These are phyloP conservation scores for Cephus pygmeus DNA, from an alignment of 2,888 invertebrate species.

Conservation along the genomic window DNA sequence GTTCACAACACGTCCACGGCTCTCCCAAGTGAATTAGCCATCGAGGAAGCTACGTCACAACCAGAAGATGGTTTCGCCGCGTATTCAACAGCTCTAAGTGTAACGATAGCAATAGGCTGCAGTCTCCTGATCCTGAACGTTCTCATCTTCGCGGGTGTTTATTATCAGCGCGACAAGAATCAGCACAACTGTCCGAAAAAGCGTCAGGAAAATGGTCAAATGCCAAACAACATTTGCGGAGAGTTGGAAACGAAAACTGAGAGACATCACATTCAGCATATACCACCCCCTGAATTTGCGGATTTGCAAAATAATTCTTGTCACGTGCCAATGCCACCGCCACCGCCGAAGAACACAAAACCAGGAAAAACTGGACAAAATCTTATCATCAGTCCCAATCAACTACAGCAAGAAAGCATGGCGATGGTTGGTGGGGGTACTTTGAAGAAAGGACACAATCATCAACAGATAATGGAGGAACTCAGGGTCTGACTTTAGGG, in stretches of 20 bases:
- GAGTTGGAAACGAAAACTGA: conserved; percentile 80
- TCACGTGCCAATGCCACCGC: conserved; percentile 77
- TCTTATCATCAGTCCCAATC: conserved; percentile 69
- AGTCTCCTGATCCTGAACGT: conserved; percentile 92
- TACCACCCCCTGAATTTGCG: conserved; percentile 86
- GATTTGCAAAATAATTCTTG: conserved; percentile 78
- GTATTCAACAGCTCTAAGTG: conserved; percentile 90
- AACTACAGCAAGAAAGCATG: conserved; percentile 80
- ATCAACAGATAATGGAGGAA: conserved; percentile 78
- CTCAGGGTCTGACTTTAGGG: conserved; percentile 80
- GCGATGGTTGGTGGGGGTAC: conserved; percentile 79
- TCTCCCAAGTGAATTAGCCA: conserved; percentile 54
- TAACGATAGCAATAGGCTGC: conserved; percentile 95
- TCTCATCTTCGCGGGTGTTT: conserved; percentile 93
- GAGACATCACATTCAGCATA: conserved; percentile 83
- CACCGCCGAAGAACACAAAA: conserved; percentile 78
- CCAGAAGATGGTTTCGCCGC: conserved; percentile 91
- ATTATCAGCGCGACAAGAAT: conserved; percentile 90
- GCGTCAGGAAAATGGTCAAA: conserved; percentile 85
- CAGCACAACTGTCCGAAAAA: conserved; percentile 68
- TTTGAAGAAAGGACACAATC: conserved; percentile 72
- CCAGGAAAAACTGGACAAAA: conserved; percentile 66
- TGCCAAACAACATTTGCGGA: conserved; percentile 91
- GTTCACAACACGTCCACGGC: conserved; percentile 50
- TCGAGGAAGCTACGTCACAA: conserved; percentile 56